A percentile compares a stretch with the other conserved stretches of the same genome.
These are phyloP conservation scores for Antheraea assamensis DNA, from an alignment of 2,888 invertebrate species.

Conservation along the genomic window DNA sequence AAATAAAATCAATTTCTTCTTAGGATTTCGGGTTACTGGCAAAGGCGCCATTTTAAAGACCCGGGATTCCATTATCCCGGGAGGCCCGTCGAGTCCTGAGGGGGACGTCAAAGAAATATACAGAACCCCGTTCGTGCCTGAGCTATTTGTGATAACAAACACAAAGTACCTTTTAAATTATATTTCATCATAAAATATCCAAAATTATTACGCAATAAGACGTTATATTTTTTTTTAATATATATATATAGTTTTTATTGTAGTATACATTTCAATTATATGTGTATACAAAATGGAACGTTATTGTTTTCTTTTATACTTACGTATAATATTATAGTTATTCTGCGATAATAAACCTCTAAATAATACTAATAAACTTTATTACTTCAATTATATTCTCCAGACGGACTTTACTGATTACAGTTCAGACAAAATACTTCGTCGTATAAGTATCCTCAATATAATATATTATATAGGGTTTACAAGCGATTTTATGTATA, in stretches of 20 bases:
- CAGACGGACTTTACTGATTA: background rate
- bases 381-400: background rate
- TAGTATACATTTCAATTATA: too few relatives aligned
- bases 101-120: conserved; percentile 68
- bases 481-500: conserved; percentile 33
- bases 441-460: background rate
- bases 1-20: background rate
- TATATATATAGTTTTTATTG: background rate
- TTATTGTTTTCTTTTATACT: too few relatives aligned
- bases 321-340: too few relatives aligned
- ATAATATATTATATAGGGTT: conserved; percentile 4
- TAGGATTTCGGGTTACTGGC: background rate
- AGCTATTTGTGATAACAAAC: conserved; percentile 52
- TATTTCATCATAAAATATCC: conserved; percentile 24
- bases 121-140: conserved; percentile 35
- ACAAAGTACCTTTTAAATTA: conserved; percentile 42
- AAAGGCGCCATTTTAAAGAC: conserved; percentile 59
- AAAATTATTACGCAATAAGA: background rate
- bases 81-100: conserved; percentile 48
- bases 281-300: too few relatives aligned
- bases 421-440: background rate
- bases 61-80: conserved; percentile 64
- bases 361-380: background rate
- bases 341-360: too few relatives aligned
- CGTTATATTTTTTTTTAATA: background rate